Conservation (phyloP, 2,888 invertebrate species). For the Drosophila gaucha region DNA sequence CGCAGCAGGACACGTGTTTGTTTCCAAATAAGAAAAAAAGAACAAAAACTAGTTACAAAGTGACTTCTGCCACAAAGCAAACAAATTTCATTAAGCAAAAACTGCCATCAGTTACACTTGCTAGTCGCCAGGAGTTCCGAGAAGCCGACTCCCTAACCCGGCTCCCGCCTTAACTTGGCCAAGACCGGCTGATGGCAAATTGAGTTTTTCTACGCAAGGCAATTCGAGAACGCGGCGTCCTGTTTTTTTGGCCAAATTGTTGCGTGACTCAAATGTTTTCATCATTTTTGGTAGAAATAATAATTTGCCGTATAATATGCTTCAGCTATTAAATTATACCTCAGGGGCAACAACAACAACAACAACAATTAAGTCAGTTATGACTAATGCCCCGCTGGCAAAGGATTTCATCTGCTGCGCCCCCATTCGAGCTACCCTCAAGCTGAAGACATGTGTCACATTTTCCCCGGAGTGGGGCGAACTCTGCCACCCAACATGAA, state of each 20-base stretch:
- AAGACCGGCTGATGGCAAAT: constrained; percentile 45
- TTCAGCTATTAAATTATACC: constrained; percentile 67
- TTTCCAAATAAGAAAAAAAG: constrained; percentile 14
- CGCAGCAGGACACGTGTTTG: constrained; percentile 68
- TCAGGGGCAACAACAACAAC: constrained; percentile 16
- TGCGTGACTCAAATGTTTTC: constrained; percentile 81
- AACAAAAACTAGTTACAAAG: constrained; percentile 38
- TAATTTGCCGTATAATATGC: constrained; percentile 66
- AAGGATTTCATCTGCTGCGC: constrained; percentile 29
- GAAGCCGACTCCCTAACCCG: constrained; percentile 9
- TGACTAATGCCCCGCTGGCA: constrained; percentile 60
- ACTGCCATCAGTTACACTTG: constrained; percentile 53
- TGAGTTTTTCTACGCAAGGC: constrained; percentile 74
- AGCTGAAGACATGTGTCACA: constrained; percentile 33
- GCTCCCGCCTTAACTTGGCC: constrained; percentile 3
- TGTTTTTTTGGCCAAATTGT: constrained; percentile 44
- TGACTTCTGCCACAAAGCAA: constrained; percentile 32
- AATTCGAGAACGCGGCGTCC: constrained; percentile 30
- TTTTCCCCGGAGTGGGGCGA: background rate
- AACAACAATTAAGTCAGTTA: constrained; percentile 7
- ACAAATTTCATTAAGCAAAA: constrained; percentile 58
- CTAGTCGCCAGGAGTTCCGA: constrained; percentile 34
- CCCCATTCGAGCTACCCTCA: background rate
- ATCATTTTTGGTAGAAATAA: constrained; percentile 71
- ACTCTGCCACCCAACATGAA: constrained; percentile 36